A percentile compares a stretch with the other conserved stretches of the same genome.
Conservation (phyloP, 2,113 vertebrate species). For the Nothoprocta pentlandii region DNA sequence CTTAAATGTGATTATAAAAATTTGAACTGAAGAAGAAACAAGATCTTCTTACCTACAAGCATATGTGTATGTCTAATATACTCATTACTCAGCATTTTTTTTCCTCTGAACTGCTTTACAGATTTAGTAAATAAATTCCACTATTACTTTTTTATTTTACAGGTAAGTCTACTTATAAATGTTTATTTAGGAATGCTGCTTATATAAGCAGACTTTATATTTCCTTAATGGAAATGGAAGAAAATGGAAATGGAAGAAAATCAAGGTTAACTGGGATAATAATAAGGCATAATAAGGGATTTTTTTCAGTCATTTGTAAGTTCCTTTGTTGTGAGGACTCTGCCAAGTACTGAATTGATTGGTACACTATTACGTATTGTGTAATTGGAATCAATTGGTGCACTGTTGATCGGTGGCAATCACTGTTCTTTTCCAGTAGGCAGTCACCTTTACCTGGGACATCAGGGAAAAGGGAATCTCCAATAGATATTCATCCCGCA, state of each 20-base stretch:
- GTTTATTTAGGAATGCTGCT: not conserved
- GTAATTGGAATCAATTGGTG: too few species aligned
- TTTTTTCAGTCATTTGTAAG: not conserved
- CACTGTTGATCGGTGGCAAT: not conserved
- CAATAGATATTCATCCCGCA: too few species aligned
- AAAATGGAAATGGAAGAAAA: not conserved
- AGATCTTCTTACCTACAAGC: not conserved
- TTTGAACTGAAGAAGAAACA: not conserved
- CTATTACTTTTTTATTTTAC: not conserved
- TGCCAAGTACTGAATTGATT: not conserved
- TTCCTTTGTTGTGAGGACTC: not conserved
- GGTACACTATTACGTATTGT: too few species aligned
- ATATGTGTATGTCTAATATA: not conserved
- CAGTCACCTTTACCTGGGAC: not conserved
- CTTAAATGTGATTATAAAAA: not conserved
- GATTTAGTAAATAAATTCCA: not conserved
- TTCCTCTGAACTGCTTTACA: not conserved
- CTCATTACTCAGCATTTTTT: not conserved
- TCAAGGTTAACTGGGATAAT: not conserved
- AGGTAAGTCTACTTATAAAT: not conserved
- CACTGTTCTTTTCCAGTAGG: not conserved
- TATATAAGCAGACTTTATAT: not conserved
- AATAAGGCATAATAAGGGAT: not conserved
- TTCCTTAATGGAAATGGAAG: not conserved
- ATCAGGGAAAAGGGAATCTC: fast-evolving